Percentiles rank a stretch among this genome's conserved stretches.
These are phyloP conservation scores for Galaxias olidus DNA, from an alignment of 2,797 vertebrate species.

Conservation along the genomic window DNA sequence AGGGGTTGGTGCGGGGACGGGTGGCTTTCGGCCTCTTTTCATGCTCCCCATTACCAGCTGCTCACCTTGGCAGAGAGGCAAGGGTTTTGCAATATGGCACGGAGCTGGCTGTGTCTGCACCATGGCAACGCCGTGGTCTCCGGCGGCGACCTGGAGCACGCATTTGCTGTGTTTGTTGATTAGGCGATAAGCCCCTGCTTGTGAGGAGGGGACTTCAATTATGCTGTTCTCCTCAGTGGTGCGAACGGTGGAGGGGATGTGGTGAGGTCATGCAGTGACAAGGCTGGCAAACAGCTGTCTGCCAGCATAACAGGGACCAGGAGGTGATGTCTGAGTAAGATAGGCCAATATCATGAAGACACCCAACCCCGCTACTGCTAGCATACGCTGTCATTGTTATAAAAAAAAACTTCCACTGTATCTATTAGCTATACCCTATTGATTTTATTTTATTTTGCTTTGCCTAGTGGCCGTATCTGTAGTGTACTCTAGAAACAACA, in stretches of 20 bases:
- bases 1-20: slow-evolving; percentile 2
- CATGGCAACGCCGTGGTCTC: slow-evolving; percentile 53
- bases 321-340: slow-evolving; percentile 33
- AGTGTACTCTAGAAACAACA: slow-evolving; percentile 53
- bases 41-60: slow-evolving; percentile 64
- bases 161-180: slow-evolving; percentile 58
- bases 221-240: slow-evolving; percentile 21
- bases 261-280: slow-evolving; percentile 45
- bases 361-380: neutral
- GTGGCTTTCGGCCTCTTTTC: slow-evolving; percentile 30
- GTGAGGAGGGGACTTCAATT: slow-evolving; percentile 39
- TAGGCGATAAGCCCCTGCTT: slow-evolving; percentile 53
- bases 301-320: slow-evolving; percentile 29
- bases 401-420: slow-evolving; percentile 18
- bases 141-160: slow-evolving; percentile 55
- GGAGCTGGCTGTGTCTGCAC: slow-evolving; percentile 36
- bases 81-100: slow-evolving; percentile 57
- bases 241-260: slow-evolving; percentile 18
- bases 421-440: neutral
- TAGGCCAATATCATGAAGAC: slow-evolving; percentile 1
- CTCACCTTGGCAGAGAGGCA: slow-evolving; percentile 67
- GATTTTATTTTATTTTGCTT: slow-evolving; percentile 21
- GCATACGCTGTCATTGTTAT: slow-evolving; percentile 21
- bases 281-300: slow-evolving; percentile 53
- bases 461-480: slow-evolving; percentile 33